Evolutionary conservation across 2,888 invertebrate genomes (phyloP), one percentile per base, ranked within the genome.

Genomic region (Pyrochroa serraticornis): DNA sequence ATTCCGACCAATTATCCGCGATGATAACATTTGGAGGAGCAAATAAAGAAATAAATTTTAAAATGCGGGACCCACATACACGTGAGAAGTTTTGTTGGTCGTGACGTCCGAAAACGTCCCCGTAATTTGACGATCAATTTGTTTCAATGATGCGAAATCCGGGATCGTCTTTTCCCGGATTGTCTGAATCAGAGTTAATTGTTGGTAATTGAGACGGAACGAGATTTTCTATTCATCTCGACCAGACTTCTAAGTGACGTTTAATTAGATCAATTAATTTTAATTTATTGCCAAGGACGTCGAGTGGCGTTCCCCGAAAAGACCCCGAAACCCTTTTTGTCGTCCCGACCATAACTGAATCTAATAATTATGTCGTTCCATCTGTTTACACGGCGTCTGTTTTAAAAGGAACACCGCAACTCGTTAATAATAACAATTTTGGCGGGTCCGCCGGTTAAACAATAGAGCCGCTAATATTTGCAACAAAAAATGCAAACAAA

Each of bases 61-160:
- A 60, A 57, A 64, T 64, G 62, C 64, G 62, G 64, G 64, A 32
- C 62, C 62, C 62, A 41, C 51, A 62, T 56, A 46, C 35, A 42
- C 41, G 55, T 38, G 42, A 55, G 39, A 55, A 52, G 38, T 39
- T 47, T 47, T 35, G 36, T 22, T 22, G 30, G 6, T 33, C 7
- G 9, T 30, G 14, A 33, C 22, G 31, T 8, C 30, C 1, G 8
- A 8, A 42, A 42, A 7, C 22, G 33, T 7, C 6, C 10, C 13
- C 36, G 39, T 41, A 38, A 22, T 22, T 22, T 12, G 14, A 2
- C 13, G 12, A 41, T 52, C 36, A 43, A 53, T 46, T 41, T 44
- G 34, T 53, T 46, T 53, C 32, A 52, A 52, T 52, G 34, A 39
- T 46, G 22, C 7, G 34, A 39, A 53, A 45, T 52, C 52, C 31